Percentiles rank a stretch among this genome's conserved stretches.
These are phyloP conservation scores for Drosophila pallidifrons DNA, from an alignment of 1,140 invertebrate species.

Conservation along the genomic window DNA sequence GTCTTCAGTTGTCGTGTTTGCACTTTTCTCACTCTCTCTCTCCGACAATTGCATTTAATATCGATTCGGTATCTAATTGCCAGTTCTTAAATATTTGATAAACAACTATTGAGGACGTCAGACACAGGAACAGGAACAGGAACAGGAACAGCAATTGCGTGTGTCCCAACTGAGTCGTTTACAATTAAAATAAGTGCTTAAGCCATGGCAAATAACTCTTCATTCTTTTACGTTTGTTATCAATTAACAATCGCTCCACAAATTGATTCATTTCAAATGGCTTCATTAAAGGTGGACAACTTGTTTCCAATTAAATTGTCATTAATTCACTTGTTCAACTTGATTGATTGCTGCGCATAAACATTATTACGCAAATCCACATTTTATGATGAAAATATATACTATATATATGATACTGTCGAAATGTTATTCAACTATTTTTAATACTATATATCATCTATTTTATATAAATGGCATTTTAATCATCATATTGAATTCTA, in stretches of 20 bases:
- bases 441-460: too few species aligned
- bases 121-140: too few species aligned
- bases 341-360: too few species aligned
- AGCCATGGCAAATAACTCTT: not conserved
- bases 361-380: too few species aligned
- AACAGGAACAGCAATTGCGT: not conserved
- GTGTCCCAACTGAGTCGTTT: not conserved
- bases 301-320: constrained; percentile 6
- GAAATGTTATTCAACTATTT: too few species aligned
- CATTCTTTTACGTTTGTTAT: not conserved
- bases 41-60: constrained; percentile 35
- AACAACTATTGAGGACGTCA: constrained; percentile 27
- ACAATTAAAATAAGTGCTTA: constrained; percentile 9
- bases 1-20: constrained; percentile 22
- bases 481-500: too few species aligned
- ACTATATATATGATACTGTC: too few species aligned
- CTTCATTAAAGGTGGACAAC: not conserved
- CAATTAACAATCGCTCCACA: not conserved
- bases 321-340: too few species aligned
- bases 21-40: not conserved
- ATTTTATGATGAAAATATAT: too few species aligned
- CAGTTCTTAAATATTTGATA: constrained; percentile 39
- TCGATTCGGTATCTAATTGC: constrained; percentile 60
- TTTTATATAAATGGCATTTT: too few species aligned
- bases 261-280: constrained; percentile 6